Evolutionary conservation across 1,140 invertebrate species (phyloP), one percentile per base, ranked within the genome.

Genomic region (Lepidurus couesii): DNA sequence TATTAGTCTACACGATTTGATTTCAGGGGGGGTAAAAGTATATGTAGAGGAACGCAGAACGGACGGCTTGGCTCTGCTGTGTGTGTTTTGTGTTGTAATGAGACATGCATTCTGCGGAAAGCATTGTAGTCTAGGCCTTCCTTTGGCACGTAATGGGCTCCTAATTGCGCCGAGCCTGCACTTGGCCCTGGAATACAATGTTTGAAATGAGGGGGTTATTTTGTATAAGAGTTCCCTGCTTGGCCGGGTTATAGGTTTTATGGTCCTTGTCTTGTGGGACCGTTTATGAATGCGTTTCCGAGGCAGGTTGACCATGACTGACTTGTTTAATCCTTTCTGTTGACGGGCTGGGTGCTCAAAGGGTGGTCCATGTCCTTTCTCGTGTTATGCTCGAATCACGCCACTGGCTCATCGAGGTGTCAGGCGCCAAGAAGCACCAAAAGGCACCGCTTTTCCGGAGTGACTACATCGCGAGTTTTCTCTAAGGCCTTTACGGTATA

Each of bases 391-490:
- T 65, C 7, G 53, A 65, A 65, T 65, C 53, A 65, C 53, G 53
- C 53, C 53, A 65, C 9, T 13, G 21, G 13, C 53, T 65, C 53
- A 65, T 65, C 53, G 53, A 65, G 53, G 53, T 65, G 53, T 65
- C 53, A 65, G 53, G 53, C 53, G 53, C 53, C 53, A 65, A 65
- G 53, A 65, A 65, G 53, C 53, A 65, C 53, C 53, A 65, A 65
- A 65, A 34, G 34, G 34, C 34, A 34, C 34, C 34, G 34, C 34
- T 34, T 34, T 34, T 34, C 34, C 34, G 34, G 34, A 34, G 4
- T 34, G 34, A 34, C 34, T 34, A 4, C 34, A 34, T 0, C 34
- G 34, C 34, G 34, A 34, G 34, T 34, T 34, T 34, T 34, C 34
- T 34, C 34, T 34, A 34, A 34, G 34, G 34, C 34, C 34, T 34